phyloP scores from a whole-genome alignment of 2,797 vertebrate genomes.

The Monodelphis domestica region DNA sequence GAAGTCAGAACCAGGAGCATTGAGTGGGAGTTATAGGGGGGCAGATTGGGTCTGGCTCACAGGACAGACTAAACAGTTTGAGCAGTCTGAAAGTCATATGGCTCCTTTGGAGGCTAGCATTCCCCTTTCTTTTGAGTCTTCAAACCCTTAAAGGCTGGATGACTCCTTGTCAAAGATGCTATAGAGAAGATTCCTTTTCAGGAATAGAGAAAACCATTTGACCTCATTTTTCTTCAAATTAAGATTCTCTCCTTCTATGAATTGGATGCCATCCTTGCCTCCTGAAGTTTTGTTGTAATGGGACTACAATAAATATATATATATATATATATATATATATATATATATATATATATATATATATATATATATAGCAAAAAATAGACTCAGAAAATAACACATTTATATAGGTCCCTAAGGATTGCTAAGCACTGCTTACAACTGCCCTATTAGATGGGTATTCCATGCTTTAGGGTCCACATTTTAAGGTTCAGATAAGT shows the following conservation, averaged over 20 bases:
- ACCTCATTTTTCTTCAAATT: neutral
- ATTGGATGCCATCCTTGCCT: neutral
- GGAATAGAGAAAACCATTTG: neutral
- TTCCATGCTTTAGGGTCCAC: neutral
- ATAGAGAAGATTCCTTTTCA: neutral
- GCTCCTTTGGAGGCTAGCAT: neutral
- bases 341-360: neutral
- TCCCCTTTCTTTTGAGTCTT: neutral
- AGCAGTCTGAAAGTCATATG: neutral
- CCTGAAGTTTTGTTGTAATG: neutral
- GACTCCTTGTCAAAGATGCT: neutral
- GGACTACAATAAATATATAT: neutral
- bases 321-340: neutral
- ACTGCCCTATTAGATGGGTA: neutral
- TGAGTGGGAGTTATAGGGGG: neutral
- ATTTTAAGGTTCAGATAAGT: neutral
- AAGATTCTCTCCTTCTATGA: neutral
- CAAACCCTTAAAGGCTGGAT: neutral
- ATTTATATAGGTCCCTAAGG: neutral
- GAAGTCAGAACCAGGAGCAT: neutral
- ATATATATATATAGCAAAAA: neutral
- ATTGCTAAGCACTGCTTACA: neutral
- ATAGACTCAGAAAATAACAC: neutral
- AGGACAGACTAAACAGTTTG: neutral
- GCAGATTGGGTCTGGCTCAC: neutral